Base-by-base conservation (phyloP, 2,797 vertebrate genomes). In the Enteromius anoplus region DNA sequence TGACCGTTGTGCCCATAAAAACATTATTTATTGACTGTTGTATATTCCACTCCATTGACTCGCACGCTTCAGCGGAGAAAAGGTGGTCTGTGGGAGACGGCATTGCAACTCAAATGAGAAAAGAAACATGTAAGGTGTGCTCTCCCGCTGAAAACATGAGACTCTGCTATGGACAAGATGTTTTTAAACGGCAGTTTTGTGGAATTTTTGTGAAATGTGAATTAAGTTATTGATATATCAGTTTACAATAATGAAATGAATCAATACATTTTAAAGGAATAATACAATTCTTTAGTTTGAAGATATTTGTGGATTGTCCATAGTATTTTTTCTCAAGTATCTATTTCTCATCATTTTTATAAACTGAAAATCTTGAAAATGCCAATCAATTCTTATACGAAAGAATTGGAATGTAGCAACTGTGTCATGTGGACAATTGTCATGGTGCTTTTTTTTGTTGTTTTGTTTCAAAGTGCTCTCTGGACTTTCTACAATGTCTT, bases 181-280 rank as follows among this genome's bases (percentile, higher is more conserved):
- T 80, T 80, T 64, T 65, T 73, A 42, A 75, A 83, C 23, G 77
- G 73, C 75, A 1, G 53, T 75, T 88, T 86, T 76, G 47, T 82
- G 62, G 7, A 62, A 60, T 81, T 62, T 19, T 26, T 78, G 71
- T 71, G 45, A 17, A 82, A 86, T 58, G 75, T 75, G 78, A 71
- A 32, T 68, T 12, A 73, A 75, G 42, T 82, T 84, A 79, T 70
- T 65, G 58, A 76, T 75, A 78, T 42, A 72, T 77, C 19, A 2
- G 58, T 78, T 85, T 75, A 53, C 60, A 78, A 69, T 45, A 45
- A 40, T 42, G 62, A 21, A 45, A 81, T 3, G 45, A 64, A 58
- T 5, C 23, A 14, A 10, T 55, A 1, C 26, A 51, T 72, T 29
- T 78, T 5, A 65, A 65, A 66, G 19, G 29, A 19, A 19, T 49